These are phyloP conservation scores for Felis catus DNA, from an alignment of 2,113 vertebrate genomes.

Conservation along the genomic window F.catus_Fca126_mat1.0 CM031412.1:84201501-84202000, in stretches of 20 bases:
- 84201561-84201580: not conserved
- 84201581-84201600: not conserved
- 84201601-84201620: not conserved
- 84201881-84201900: not conserved
- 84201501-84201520: not conserved
- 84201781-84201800: not conserved
- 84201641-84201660: not conserved
- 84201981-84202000: not conserved
- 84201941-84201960: not conserved
- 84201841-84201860: not conserved
- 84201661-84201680: not conserved
- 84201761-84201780: not conserved
- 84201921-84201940: not conserved
- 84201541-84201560: not conserved
- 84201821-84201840: not conserved
- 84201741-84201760: not conserved
- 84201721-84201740: not conserved
- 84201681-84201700: not conserved
- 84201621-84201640: not conserved
- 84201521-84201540: not conserved
- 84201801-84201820: not conserved
- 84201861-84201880: not conserved
- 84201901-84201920: not conserved
- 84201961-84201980: not conserved
- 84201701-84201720: not conserved